Base-by-base conservation (phyloP, 2,113 vertebrate species). In the Vanacampus margaritifer region DNA sequence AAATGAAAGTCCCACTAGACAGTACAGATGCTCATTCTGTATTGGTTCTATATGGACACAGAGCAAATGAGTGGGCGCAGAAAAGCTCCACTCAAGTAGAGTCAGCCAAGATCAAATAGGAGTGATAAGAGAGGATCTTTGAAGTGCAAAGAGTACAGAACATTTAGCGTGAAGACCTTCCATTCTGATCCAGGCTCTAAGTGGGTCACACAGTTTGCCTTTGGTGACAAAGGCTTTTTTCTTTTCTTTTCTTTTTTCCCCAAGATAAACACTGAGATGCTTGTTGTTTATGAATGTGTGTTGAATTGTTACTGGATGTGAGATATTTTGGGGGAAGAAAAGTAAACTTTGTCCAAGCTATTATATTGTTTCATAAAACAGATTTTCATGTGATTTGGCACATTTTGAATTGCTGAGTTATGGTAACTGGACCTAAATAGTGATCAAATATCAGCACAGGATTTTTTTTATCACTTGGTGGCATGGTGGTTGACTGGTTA, bases 161-260 rank as follows among this genome's bases (percentile, higher is more conserved):
- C 51, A 69, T 19, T 39, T 60, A 75, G 69, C 21, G 58, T 61
- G 78, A 64, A 43, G 81, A 85, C 74, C 73, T 62, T 36, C 26
- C 48, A 28, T 64, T 7, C 0, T 6, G 67, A 78, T 63, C 63
- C 36, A 1, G 5, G 64, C 64, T 86, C 70, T 71, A 87, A 89
- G 79, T 87, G 87, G 87, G 88, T 88, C 86, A 86, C 50, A 75
- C 63, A 72, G 78, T 82, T 86, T 72, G 76, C 60, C 84, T 89
- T 83, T 87, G 87, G 82, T 84, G 86, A 80, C 78, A 87, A 82
- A 88, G 79, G 82, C 82, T 76, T 71, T 84, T 79, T 81, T 72
- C 71, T 14, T 45, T 78, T 84, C 32, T 65, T 62, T 32, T 54
- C 66, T 46, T 64, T 64, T 69, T 32, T 76, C n/a, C n/a, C n/a